Percentiles rank a stretch among this genome's conserved stretches.
Conservation (phyloP, 2,797 vertebrate genomes). For the Urophycis tenuis region DNA sequence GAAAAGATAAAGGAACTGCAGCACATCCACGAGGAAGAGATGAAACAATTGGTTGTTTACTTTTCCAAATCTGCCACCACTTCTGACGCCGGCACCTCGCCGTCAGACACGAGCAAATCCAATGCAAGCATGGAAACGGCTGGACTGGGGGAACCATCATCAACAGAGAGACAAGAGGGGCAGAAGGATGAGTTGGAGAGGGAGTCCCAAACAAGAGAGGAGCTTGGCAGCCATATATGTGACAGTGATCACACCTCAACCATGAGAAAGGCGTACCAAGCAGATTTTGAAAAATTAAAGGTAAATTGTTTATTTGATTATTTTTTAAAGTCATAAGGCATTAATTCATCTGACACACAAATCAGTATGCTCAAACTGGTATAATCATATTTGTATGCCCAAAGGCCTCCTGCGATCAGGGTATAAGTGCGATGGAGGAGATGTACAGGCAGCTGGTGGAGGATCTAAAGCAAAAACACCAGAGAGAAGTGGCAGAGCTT, state of each 20-base stretch:
- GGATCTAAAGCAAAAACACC: slow-evolving; percentile 87
- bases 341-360: no score
- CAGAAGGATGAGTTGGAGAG: slow-evolving; percentile 71
- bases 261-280: slow-evolving; percentile 72
- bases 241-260: slow-evolving; percentile 51
- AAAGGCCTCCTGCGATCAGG: slow-evolving; percentile 79
- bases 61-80: slow-evolving; percentile 67
- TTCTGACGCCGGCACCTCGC: slow-evolving; percentile 27
- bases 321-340: background rate
- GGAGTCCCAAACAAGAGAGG: slow-evolving; percentile 70
- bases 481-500: slow-evolving; percentile 81
- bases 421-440: slow-evolving; percentile 82
- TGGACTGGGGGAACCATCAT: slow-evolving; percentile 31
- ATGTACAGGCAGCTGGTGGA: slow-evolving; percentile 82
- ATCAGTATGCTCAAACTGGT: background rate
- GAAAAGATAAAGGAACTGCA: slow-evolving; percentile 80
- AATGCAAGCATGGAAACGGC: background rate
- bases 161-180: slow-evolving; percentile 61
- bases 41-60: slow-evolving; percentile 73
- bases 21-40: slow-evolving; percentile 80
- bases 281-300: slow-evolving; percentile 81
- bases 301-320: slow-evolving; percentile 47
- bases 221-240: slow-evolving; percentile 62
- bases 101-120: background rate
- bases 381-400: background rate